These are phyloP conservation scores for Drosophila santomea DNA, from an alignment of 1,140 invertebrate species.

Conservation along the genomic window DNA sequence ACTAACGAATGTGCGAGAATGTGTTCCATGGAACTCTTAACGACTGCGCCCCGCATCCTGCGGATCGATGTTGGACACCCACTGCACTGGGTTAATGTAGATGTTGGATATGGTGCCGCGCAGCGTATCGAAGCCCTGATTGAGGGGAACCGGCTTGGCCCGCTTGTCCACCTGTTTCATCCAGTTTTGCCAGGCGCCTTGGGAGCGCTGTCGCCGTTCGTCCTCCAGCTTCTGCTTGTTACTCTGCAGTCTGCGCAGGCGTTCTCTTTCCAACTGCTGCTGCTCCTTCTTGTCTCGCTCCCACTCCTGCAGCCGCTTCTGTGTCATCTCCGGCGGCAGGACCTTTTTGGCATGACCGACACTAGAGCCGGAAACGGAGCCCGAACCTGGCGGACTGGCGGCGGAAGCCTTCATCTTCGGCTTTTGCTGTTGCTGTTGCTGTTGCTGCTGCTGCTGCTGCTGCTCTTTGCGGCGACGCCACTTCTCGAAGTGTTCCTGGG, in stretches of 20 bases:
- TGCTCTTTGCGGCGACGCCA: slow-evolving; percentile 47
- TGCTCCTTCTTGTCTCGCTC: slow-evolving; percentile 43
- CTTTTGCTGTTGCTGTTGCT: slow-evolving; percentile 6
- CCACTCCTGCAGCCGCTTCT: slow-evolving; percentile 51
- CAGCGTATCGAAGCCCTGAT: slow-evolving; percentile 64
- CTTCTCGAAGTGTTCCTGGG: slow-evolving; percentile 51
- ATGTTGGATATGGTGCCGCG: slow-evolving; percentile 70
- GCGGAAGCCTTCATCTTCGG: slow-evolving; percentile 10
- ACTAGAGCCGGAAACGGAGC: background rate
- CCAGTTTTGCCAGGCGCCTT: slow-evolving; percentile 67
- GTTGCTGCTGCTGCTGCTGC: slow-evolving; percentile 27
- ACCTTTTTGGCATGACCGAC: slow-evolving; percentile 9
- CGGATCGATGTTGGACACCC: slow-evolving; percentile 65
- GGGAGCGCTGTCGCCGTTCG: slow-evolving; percentile 35
- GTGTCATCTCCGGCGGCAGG: slow-evolving; percentile 12
- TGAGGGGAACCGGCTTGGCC: slow-evolving; percentile 71
- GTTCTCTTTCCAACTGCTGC: slow-evolving; percentile 48
- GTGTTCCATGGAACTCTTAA: slow-evolving; percentile 8
- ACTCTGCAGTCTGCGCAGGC: slow-evolving; percentile 15
- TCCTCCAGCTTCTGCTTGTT: slow-evolving; percentile 33
- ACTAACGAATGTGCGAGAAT: slow-evolving; percentile 10
- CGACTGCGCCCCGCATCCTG: slow-evolving; percentile 47
- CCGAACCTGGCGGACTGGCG: background rate
- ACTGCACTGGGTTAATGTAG: slow-evolving; percentile 64
- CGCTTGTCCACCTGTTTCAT: slow-evolving; percentile 60